These are phyloP conservation scores for Danaus melanippus DNA, from an alignment of 1,140 invertebrate genomes.

Conservation along the genomic window DNA sequence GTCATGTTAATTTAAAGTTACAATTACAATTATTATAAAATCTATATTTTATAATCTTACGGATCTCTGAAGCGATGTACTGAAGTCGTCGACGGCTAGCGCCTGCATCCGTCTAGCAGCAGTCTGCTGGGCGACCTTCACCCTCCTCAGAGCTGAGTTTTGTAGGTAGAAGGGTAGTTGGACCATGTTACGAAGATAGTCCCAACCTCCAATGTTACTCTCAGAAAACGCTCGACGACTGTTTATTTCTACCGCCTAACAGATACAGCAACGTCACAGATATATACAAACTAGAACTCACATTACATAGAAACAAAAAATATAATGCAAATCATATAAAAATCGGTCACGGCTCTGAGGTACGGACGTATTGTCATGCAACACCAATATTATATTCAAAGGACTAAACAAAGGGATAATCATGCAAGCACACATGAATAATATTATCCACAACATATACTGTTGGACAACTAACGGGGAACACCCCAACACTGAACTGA, in stretches of 20 bases:
- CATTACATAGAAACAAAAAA: background rate
- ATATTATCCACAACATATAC: constrained; percentile 22
- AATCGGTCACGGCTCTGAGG: no score
- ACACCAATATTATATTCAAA: constrained; percentile 23
- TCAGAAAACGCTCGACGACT: constrained; percentile 88
- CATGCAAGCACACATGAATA: constrained; percentile 32
- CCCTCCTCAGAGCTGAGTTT: constrained; percentile 93
- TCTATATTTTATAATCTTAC: constrained; percentile 31
- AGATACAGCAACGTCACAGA: background rate
- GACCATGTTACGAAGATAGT: constrained; percentile 96
- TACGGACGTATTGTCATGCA: constrained; percentile 21
- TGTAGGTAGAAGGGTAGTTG: constrained; percentile 98
- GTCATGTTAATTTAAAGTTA: no score
- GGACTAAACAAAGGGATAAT: constrained; percentile 14
- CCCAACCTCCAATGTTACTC: constrained; percentile 92
- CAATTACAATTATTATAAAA: no score
- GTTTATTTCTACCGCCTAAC: constrained; percentile 91
- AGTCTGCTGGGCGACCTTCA: constrained; percentile 88
- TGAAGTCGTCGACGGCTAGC: constrained; percentile 68
- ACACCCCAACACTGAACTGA: constrained; percentile 50
- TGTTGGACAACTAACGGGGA: constrained; percentile 14
- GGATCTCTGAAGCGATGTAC: constrained; percentile 64
- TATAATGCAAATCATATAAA: constrained; percentile 1
- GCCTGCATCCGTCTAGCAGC: constrained; percentile 76
- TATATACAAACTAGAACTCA: constrained; percentile 5